Base-by-base conservation (phyloP, 2,888 invertebrate species). In the Aleiodes alternator region DNA sequence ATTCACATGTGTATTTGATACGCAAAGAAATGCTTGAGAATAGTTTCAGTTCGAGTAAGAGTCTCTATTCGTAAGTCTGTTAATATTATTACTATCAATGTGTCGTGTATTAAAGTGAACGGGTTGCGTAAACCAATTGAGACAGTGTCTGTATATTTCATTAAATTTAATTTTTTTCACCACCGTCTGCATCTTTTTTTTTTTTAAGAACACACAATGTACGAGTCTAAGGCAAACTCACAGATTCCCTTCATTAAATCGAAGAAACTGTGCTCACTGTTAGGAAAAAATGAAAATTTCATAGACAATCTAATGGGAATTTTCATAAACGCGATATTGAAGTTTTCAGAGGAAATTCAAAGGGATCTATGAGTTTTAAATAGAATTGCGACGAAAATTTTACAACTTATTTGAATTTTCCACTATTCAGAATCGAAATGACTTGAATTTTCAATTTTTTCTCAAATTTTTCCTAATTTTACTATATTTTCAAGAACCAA, bases 91-190 rank as follows among this genome's bases (percentile, higher is more conserved):
- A 68, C 51, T 23, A 23, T 23, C 68, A 51, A 68, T 68, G 68
- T 34, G 2, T 68, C 68, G 68, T 51, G n/a, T 31, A 31, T 68
- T 64, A 51, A 66, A 50, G 51, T 29, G 50, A 31, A 51, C n/a
- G 51, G 31, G 9, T 68, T 68, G 51, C 68, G 51, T 68, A 68
- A 68, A 50, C n/a, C 68, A 68, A 68, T 68, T 68, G 51, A n/a
- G 29, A 3, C 51, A 51, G 23, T 51, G 34, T 68, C 23, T 51
- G n/a, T 31, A n/a, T 68, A 11, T 31, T 29, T 8, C 29, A 51
- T 68, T 29, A n/a, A 12, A 9, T 51, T 23, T 1, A 23, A 1
- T 23, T 23, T 23, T 68, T 51, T 51, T 12, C 12, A 23, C 16
- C 9, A 16, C 9, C 9, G 50, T 48, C 29, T 29, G n/a, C 9